Base-by-base conservation (phyloP, 53 echinoderm and acorn worm species). In the Crossaster papposus region DNA sequence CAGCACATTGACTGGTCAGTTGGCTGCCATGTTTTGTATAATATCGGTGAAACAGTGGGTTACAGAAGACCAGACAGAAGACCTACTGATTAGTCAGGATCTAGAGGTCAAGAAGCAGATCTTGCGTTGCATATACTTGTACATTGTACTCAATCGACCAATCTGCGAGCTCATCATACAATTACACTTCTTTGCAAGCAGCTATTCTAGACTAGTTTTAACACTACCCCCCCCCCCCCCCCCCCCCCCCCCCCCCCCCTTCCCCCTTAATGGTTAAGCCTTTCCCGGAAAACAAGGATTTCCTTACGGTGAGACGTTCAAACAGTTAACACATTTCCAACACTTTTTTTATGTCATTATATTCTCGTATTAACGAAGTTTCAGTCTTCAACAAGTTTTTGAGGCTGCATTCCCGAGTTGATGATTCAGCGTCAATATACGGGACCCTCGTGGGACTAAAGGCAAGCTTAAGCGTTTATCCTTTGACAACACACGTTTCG, bases 401-500 rank as follows among this genome's bases (percentile, higher is more conserved):
- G 8, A 62, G n/a, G 62, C 28, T 7, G 28, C n/a, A 12, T 18
- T 12, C 68, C 26, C 11, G 28, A 4, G 28, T 28, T 68, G 68
- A 68, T 68, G 68, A 68, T 68, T 68, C 68, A 68, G 68, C 68
- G 24, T 26, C 68, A 68, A 4, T 23, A 68, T 3, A 64, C n/a
- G 3, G 68, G 28, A 26, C 68, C 28, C 68, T 11, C 68, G n/a
- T 3, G 68, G 68, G 68, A 68, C 68, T n/a, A 10, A n/a, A 26
- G 28, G 28, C n/a, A 5, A 1, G 28, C 1, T 4, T 0, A 68
- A 12, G 7, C 28, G 28, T 68, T 44, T 28, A 68, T 28, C 68
- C 68, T 26, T 68, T 68, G 68, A 26, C n/a, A 68, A 68, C 68
- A 68, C 68, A 68, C 68, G 68, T 24, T 44, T 68, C 68, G 68